Evolutionary conservation across 2,797 vertebrate species (phyloP), one percentile per base, ranked within the genome.

Genomic region (Melanitta fusca): DNA sequence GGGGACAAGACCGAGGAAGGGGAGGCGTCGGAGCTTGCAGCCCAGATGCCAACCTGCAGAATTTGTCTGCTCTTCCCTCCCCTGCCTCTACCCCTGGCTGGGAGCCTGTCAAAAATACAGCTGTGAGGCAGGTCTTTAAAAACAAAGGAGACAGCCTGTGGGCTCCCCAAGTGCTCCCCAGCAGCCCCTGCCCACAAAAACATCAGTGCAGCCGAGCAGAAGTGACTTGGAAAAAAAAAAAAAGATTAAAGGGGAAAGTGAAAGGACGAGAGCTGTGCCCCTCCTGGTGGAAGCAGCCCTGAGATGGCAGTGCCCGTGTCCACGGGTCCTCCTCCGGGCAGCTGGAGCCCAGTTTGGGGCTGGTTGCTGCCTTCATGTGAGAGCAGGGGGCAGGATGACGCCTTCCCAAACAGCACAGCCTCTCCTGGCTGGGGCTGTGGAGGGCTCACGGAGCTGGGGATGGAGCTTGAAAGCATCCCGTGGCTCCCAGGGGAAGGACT

Each of bases 331-430:
- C 17, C 53, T 32, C 38, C 25, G 64, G 34, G 17, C 38, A 62
- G 36, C 1, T 0, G 1, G 66, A 53, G 3, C 57, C 32, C 0
- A 25, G 3, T 8, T 7, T 54, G 60, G 56, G 13, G 8, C n/a
- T 41, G n/a, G 27, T 15, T 38, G 47, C 4, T 47, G 28, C 5
- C 2, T 2, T 34, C 24, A 21, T 3, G 34, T 20, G 56, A 53
- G 41, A 32, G 5, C 27, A 36, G 60, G 9, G 38, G 49, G 22
- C 13, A 71, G 51, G 72, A 66, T 34, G 51, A 69, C 34, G 27
- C 32, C 51, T 30, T 36, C 24, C n/a, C 25, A 62, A 90, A 36
- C 2, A 61, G 15, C 45, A 66, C n/a, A 16, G 24, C 16, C 39
- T 54, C 85, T 66, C 58, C 34, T 71, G 56, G 65, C 14, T 77